Percentiles rank a stretch among this genome's conserved stretches.
Conservation (phyloP, 2,888 invertebrate species). For the Abrostola triplasia region DNA sequence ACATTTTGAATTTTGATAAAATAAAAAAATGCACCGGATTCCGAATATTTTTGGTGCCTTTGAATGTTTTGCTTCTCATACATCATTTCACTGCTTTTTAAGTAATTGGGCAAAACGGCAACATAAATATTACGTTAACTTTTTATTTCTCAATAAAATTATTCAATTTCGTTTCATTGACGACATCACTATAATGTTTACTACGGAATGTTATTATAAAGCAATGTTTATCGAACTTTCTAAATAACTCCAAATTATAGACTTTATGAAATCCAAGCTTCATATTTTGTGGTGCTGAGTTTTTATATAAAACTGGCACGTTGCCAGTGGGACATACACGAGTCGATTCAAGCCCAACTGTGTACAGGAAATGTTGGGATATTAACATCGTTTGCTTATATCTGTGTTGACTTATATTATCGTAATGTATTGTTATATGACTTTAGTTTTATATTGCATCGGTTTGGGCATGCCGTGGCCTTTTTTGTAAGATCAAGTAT, state of each 20-base stretch:
- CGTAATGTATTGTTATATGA: slow-evolving; percentile 7
- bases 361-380: slow-evolving; percentile 41
- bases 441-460: background rate
- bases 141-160: too few species aligned
- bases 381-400: slow-evolving; percentile 37
- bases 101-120: too few species aligned
- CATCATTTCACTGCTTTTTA: too few species aligned
- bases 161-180: too few species aligned
- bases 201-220: too few species aligned
- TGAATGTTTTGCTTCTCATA: too few species aligned
- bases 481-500: background rate
- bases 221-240: background rate
- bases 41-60: too few species aligned
- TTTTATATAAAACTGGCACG: slow-evolving; percentile 46
- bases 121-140: too few species aligned
- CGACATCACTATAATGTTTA: too few species aligned
- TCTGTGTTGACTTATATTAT: slow-evolving; percentile 31
- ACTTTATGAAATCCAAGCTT: slow-evolving; percentile 13
- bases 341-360: slow-evolving; percentile 19
- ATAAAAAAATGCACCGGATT: too few species aligned
- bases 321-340: slow-evolving; percentile 37
- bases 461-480: background rate
- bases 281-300: slow-evolving; percentile 16
- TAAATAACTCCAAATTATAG: slow-evolving; percentile 15
- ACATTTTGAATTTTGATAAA: too few species aligned